These are phyloP conservation scores for Hydropsyche tenuis DNA, from an alignment of 1,140 invertebrate genomes.

Conservation along the genomic window DNA sequence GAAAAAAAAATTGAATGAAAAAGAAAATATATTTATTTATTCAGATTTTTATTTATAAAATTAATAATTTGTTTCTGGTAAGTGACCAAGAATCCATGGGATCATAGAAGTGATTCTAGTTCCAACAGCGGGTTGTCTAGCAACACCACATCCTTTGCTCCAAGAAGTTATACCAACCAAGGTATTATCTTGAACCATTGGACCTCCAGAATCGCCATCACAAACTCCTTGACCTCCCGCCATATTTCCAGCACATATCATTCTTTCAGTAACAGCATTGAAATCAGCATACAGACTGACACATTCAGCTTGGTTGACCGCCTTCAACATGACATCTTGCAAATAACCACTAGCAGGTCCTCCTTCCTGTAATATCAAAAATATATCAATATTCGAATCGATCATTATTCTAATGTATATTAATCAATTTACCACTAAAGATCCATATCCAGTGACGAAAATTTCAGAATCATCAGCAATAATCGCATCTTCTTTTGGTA, in stretches of 20 bases:
- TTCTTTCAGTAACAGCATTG: constrained; percentile 59
- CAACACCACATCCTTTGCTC: constrained; percentile 70
- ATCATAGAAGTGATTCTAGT: constrained; percentile 65
- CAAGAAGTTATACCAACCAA: constrained; percentile 71
- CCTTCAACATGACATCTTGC: constrained; percentile 59
- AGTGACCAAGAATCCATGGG: constrained; percentile 53
- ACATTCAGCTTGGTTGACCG: constrained; percentile 60
- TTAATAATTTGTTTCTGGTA: no score
- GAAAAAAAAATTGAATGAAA: no score
- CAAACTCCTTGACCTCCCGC: constrained; percentile 36
- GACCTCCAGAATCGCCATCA: constrained; percentile 40
- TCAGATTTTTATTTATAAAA: no score
- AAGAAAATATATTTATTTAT: no score
- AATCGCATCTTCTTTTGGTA: constrained; percentile 39
- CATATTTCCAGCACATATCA: constrained; percentile 62
- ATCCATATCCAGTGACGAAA: constrained; percentile 57
- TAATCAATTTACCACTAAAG: constrained; percentile 22
- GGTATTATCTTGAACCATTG: constrained; percentile 49
- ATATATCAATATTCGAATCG: background rate
- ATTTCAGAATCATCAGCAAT: constrained; percentile 49
- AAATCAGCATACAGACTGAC: constrained; percentile 56
- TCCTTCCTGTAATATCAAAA: constrained; percentile 48
- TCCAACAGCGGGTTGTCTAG: constrained; percentile 71
- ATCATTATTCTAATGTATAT: constrained; percentile 2
- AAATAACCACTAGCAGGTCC: constrained; percentile 51